phyloP scores from a whole-genome alignment of 2,797 vertebrate genomes.

The Setipinna tenuifilis region DNA sequence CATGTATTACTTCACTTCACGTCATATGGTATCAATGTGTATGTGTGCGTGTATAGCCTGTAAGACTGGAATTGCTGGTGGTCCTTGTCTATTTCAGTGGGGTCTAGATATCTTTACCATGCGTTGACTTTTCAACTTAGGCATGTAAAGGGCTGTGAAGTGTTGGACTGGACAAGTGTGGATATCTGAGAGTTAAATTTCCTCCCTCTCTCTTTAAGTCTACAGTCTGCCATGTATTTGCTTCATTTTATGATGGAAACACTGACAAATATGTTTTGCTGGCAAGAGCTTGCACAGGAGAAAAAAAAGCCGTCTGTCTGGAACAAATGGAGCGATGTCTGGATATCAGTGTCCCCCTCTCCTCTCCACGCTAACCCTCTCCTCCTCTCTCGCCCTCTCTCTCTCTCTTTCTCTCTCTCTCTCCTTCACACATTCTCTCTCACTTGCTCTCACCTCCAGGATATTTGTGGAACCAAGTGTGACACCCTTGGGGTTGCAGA shows the following conservation, averaged over 20 bases:
- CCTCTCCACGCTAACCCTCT: constrained; percentile 35
- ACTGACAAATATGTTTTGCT: constrained; percentile 65
- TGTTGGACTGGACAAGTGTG: constrained; percentile 32
- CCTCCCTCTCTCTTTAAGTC: constrained; percentile 43
- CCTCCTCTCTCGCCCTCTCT: constrained; percentile 23
- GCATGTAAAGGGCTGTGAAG: constrained; percentile 16
- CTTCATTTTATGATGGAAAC: constrained; percentile 68
- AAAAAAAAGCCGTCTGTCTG: constrained; percentile 56
- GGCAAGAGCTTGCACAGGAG: constrained; percentile 51
- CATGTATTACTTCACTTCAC: not conserved
- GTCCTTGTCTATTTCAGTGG: not conserved
- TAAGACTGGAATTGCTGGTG: not conserved
- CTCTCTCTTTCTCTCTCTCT: constrained; percentile 30
- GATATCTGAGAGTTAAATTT: constrained; percentile 52
- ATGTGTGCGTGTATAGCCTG: not conserved
- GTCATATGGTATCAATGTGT: not conserved
- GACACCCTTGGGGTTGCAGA: constrained; percentile 92
- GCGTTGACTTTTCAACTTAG: constrained; percentile 10
- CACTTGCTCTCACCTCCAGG: constrained; percentile 68
- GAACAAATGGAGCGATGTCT: constrained; percentile 59
- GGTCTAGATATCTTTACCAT: constrained; percentile 2
- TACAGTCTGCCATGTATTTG: constrained; percentile 60
- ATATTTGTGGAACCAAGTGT: constrained; percentile 92
- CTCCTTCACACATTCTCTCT: constrained; percentile 10
- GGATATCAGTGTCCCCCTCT: constrained; percentile 52